Conservation (phyloP, 2,888 invertebrate genomes). For the Nebria salina region DNA sequence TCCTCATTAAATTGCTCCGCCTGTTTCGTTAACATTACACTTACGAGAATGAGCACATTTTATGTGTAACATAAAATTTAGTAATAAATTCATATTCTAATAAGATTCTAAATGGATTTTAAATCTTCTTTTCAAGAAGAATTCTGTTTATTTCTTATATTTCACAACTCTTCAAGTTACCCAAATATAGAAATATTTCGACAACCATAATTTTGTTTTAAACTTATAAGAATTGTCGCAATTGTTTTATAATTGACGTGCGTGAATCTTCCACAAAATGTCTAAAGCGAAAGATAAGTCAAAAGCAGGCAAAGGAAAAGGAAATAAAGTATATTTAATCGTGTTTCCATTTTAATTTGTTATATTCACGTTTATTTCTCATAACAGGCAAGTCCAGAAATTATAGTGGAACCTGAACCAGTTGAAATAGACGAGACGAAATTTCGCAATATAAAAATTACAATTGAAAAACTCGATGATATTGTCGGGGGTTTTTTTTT, state of each 20-base stretch:
- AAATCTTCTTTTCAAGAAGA: no score
- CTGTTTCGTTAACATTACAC: no score
- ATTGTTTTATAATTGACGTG: not conserved
- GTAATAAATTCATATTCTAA: no score
- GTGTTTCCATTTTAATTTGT: not conserved
- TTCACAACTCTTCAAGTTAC: no score
- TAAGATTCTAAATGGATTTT: no score
- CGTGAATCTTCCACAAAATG: not conserved
- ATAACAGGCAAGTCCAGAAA: not conserved
- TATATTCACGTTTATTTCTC: not conserved
- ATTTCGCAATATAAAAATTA: constrained; percentile 28
- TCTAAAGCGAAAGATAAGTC: not conserved
- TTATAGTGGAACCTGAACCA: not conserved
- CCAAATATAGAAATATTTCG: no score
- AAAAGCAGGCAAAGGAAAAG: not conserved
- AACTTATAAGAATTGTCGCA: not conserved
- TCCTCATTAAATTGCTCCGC: no score
- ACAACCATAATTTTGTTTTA: not conserved
- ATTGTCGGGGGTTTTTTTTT: constrained; percentile 18
- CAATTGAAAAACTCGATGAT: constrained; percentile 16
- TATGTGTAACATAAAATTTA: no score
- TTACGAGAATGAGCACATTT: no score
- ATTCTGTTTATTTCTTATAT: no score
- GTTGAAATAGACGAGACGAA: constrained; percentile 8
- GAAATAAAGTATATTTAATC: not conserved